A percentile compares a stretch with the other conserved stretches of the same genome.
phyloP scores from a whole-genome alignment of 1,140 invertebrate genomes.

The Saccostrea echinata region DNA sequence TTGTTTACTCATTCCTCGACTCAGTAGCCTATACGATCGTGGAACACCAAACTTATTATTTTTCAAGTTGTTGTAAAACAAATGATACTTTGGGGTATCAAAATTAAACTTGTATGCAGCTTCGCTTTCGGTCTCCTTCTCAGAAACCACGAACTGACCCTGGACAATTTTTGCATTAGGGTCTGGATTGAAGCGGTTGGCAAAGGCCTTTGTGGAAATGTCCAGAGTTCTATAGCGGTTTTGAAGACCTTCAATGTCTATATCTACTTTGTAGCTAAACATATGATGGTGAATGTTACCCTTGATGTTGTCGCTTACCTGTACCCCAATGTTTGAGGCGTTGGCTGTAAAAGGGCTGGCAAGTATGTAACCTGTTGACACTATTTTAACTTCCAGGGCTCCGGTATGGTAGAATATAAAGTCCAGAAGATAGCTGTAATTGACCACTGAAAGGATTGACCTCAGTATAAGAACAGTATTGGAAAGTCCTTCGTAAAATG shows the following conservation, averaged over 20 bases:
- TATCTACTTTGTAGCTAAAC: conserved; percentile 71
- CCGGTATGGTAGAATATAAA: conserved; percentile 73
- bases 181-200: conserved; percentile 21
- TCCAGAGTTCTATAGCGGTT: conserved; percentile 71
- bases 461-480: conserved; percentile 64
- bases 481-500: conserved; percentile 61
- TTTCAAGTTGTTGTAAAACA: conserved; percentile 61
- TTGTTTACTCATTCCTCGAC: conserved; percentile 64
- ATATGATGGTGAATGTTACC: conserved; percentile 73
- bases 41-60: conserved; percentile 55
- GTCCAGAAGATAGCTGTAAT: conserved; percentile 76
- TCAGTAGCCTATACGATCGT: conserved; percentile 58
- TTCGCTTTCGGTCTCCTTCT: conserved; percentile 59
- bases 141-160: conserved; percentile 40
- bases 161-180: conserved; percentile 46
- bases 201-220: conserved; percentile 44
- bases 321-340: conserved; percentile 64
- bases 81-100: conserved; percentile 63
- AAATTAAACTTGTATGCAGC: conserved; percentile 65
- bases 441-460: conserved; percentile 63
- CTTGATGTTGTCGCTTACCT: conserved; percentile 56
- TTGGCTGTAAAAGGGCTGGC: conserved; percentile 51
- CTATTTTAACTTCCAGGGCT: conserved; percentile 65
- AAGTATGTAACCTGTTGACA: conserved; percentile 71
- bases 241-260: conserved; percentile 65